phyloP scores from a whole-genome alignment of 2,113 vertebrate genomes.

The Xenopus tropicalis region UCB_Xtro_10.0 CM004445.2:15413501-15414000 shows the following conservation, averaged over 20 bases:
- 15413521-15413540: too few species aligned
- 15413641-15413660: neutral
- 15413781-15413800: constrained; percentile 33
- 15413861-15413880: constrained; percentile 33
- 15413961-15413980: neutral
- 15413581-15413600: too few species aligned
- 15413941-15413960: neutral
- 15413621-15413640: neutral
- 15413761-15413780: constrained; percentile 29
- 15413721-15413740: too few species aligned
- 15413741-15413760: constrained; percentile 10
- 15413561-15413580: too few species aligned
- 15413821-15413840: constrained; percentile 41
- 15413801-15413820: constrained; percentile 12
- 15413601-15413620: too few species aligned
- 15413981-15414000: neutral
- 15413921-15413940: too few species aligned
- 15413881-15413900: constrained; percentile 12
- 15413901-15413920: too few species aligned
- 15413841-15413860: constrained; percentile 26
- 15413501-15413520: too few species aligned
- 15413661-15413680: too few species aligned
- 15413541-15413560: too few species aligned
- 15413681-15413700: too few species aligned
- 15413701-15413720: too few species aligned